Percentiles rank a stretch among this genome's conserved stretches.
These are phyloP conservation scores for Xyliphius kryptos DNA, from an alignment of 2,113 vertebrate genomes.

Conservation along the genomic window DNA sequence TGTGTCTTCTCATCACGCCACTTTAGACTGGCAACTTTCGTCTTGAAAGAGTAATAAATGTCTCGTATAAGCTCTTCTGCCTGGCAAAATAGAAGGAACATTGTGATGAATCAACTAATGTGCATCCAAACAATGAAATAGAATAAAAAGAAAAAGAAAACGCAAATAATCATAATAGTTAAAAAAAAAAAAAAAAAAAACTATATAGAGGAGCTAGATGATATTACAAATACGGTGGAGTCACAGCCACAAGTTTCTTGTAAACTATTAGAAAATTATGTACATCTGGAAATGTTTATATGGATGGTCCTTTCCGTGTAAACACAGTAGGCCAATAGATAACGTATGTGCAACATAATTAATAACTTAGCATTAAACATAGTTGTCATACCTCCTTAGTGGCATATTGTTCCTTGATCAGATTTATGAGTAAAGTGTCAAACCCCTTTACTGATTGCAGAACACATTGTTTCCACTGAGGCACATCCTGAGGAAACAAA, in stretches of 20 bases:
- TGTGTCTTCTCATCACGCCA: slow-evolving; percentile 49
- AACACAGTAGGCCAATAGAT: too few relatives aligned
- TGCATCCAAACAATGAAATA: neutral
- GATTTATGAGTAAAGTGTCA: slow-evolving; percentile 47
- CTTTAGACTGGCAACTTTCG: slow-evolving; percentile 48
- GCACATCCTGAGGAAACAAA: slow-evolving; percentile 40
- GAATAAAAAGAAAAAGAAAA: neutral
- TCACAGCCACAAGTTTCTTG: too few relatives aligned
- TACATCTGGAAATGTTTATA: too few relatives aligned
- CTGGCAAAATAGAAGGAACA: slow-evolving; percentile 41
- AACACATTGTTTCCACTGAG: slow-evolving; percentile 64
- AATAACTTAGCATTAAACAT: too few relatives aligned
- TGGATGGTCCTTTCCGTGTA: too few relatives aligned
- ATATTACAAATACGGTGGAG: too few relatives aligned
- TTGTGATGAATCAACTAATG: too few relatives aligned
- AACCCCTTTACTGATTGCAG: slow-evolving; percentile 59
- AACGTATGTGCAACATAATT: too few relatives aligned
- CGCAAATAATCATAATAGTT: too few relatives aligned
- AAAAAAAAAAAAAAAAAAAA: too few relatives aligned
- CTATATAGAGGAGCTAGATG: too few relatives aligned
- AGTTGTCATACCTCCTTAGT: slow-evolving; percentile 51
- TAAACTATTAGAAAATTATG: too few relatives aligned
- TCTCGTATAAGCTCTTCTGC: slow-evolving; percentile 55
- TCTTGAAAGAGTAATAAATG: slow-evolving; percentile 55
- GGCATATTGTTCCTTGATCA: slow-evolving; percentile 46